Evolutionary conservation across 1,140 invertebrate species (phyloP), one percentile per base, ranked within the genome.

Genomic region (Atta colombica): DNA sequence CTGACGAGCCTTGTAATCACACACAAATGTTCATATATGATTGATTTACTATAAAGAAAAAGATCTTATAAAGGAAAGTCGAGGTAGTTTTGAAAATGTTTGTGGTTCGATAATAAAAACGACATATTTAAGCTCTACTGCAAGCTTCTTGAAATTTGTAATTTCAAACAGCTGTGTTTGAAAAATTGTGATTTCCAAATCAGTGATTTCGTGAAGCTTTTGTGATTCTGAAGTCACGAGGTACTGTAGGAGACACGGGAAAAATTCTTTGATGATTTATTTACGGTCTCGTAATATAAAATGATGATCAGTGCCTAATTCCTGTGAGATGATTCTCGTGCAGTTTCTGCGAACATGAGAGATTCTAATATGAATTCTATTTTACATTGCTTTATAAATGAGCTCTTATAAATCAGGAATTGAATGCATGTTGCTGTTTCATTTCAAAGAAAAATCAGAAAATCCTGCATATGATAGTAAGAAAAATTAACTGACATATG

Each of bases 81-180:
- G 60, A 66, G 51, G 51, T 12, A 45, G 49, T 58, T 72, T 71
- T 28, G 10, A 28, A 6, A 82, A 25, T 0, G 49, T 77, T 31
- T 39, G 53, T 28, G 31, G 12, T 18, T 65, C 6, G 14, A 74
- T 53, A 8, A 10, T 35, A 60, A 10, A 74, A 74, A 72, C 35
- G 66, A 60, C 53, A 39, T 69, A 74, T 82, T 82, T 72, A 72
- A 60, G 53, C 53, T 72, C 25, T 14, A 12, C 31, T 58, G n/a
- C 28, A 16, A 53, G 45, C 31, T 74, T 85, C 81, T 78, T 49
- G 74, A 77, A 88, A 89, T 86, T 65, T 66, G 80, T 80, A 71
- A 89, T 89, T 88, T 74, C 18, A 84, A 69, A 18, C 63, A 51
- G 45, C 14, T 58, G 21, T 58, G 21, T 21, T 66, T 18, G 77